Base-by-base conservation (phyloP, 2,113 vertebrate genomes). In the Triplophysa tibetana region DNA sequence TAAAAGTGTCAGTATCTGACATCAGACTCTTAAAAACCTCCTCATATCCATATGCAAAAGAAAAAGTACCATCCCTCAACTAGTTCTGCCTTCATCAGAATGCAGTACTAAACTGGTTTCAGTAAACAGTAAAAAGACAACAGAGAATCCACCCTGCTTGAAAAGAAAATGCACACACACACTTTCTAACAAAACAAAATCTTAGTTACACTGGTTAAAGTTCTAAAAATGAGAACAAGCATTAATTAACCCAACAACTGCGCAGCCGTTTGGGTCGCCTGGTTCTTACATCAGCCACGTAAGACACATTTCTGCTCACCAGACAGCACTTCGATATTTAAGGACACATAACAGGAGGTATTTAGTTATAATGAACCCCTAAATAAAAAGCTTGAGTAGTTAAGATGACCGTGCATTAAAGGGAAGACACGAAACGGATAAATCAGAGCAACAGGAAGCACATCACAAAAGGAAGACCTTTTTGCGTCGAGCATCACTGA, bases 1-100 rank as follows among this genome's bases (percentile, higher is more conserved):
- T 88, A 90, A 93, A 93, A 90, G 84, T 88, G 90, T 92, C 91
- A 91, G 89, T 91, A 92, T 91, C 90, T 91, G 92, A 92, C 89
- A 85, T 89, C 84, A 89, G 90, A 89, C 66, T 83, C 82, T 63
- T 45, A 26, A 82, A 70, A 75, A 80, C 69, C 67, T 62, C 66
- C 63, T 73, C 58, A 88, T 70, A 89, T 90, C 81, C 87, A 90
- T 85, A 81, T 90, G 45, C 54, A 88, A 89, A 88, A 70, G 61
- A 87, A 82, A 79, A 84, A 89, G 91, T 93, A 93, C 92, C 92
- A 89, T 90, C 89, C 87, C 50, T 88, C 86, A 33, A 58, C 62
- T 70, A 48, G 72, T 82, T 64, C 58, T 85, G 85, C 66, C 86
- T 77, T 85, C 80, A 89, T 86, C 84, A 87, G 82, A 90, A 92